These are phyloP conservation scores for Enteromius paludinosus DNA, from an alignment of 2,797 vertebrate species.

Conservation along the genomic window DNA sequence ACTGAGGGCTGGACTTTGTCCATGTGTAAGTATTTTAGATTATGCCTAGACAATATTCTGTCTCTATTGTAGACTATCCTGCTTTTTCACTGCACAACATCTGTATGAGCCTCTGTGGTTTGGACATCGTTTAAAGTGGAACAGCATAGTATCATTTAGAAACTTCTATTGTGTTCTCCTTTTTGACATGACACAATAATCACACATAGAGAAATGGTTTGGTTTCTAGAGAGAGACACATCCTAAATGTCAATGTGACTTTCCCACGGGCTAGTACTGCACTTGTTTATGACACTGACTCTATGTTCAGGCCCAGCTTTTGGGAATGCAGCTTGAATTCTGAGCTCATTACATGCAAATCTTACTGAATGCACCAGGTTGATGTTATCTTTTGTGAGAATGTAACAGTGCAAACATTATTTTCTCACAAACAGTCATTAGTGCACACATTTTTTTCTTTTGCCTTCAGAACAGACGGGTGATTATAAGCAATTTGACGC, in stretches of 20 bases:
- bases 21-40: slow-evolving; percentile 14
- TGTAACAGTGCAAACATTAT: slow-evolving; percentile 44
- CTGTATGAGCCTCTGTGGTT: slow-evolving; percentile 1
- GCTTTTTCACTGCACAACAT: background rate
- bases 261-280: slow-evolving; percentile 2
- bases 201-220: background rate
- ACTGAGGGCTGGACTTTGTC: background rate
- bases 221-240: slow-evolving; percentile 4
- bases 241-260: background rate
- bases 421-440: slow-evolving; percentile 3
- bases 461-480: slow-evolving; percentile 10
- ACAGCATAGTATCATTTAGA: slow-evolving; percentile 25
- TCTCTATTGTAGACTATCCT: background rate
- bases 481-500: slow-evolving; percentile 10
- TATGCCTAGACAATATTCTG: background rate
- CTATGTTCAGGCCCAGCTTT: background rate
- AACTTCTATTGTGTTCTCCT: slow-evolving; percentile 10
- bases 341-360: slow-evolving; percentile 1
- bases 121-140: background rate
- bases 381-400: slow-evolving; percentile 15
- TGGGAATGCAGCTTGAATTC: background rate
- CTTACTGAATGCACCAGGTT: slow-evolving; percentile 15
- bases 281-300: background rate
- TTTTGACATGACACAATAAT: slow-evolving; percentile 7
- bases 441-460: slow-evolving; percentile 1